Percentiles rank a stretch among this genome's conserved stretches.
Conservation (phyloP, 2,797 vertebrate genomes). For the Galago senegalensis region DNA sequence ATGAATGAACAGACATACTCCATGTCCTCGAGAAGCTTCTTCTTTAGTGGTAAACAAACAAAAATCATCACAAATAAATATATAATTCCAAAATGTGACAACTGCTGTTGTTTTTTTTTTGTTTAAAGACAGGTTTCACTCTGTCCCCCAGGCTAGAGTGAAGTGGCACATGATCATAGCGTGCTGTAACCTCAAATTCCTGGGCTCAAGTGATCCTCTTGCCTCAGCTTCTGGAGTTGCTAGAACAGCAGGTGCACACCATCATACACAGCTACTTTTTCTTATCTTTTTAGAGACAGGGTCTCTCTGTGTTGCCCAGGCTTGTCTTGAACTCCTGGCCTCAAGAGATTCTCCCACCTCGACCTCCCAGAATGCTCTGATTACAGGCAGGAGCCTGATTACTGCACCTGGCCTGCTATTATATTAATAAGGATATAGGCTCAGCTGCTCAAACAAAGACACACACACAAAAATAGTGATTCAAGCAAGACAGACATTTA, state of each 20-base stretch:
- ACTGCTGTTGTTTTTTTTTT: background rate
- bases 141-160: background rate
- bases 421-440: background rate
- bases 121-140: background rate
- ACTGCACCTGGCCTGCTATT: background rate
- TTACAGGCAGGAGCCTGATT: background rate
- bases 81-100: background rate
- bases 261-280: background rate
- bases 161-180: background rate
- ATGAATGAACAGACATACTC: background rate
- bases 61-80: slow-evolving; percentile 34
- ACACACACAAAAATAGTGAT: background rate
- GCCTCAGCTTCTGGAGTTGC: background rate
- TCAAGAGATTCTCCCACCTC: background rate
- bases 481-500: background rate
- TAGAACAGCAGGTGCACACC: background rate
- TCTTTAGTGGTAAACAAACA: slow-evolving; percentile 5
- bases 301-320: background rate
- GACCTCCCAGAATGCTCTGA: background rate
- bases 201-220: background rate
- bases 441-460: background rate
- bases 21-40: background rate
- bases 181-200: background rate
- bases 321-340: background rate
- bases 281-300: background rate